Evolutionary conservation across 2,797 vertebrate species (phyloP), one percentile per base, ranked within the genome.

Genomic region (Tympanoctomys barrerae): DNA sequence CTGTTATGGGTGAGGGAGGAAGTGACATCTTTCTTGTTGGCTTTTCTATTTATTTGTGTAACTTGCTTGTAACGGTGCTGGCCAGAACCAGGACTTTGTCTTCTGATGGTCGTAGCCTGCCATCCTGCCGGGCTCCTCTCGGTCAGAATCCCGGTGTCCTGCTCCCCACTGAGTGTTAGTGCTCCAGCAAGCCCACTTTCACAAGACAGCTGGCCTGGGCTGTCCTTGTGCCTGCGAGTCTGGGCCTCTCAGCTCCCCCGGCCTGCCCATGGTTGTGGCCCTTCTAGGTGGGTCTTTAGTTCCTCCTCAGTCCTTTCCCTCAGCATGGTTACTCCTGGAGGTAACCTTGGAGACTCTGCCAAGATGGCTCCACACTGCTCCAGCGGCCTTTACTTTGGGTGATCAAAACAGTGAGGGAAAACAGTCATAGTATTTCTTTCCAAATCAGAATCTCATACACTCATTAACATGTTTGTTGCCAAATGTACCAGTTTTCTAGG

Each of bases 21-120:
- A 93, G 85, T 78, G 52, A 82, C 52, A 6, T 87, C 78, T 82
- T 91, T 89, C 80, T 94, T 71, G 52, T 84, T 90, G 83, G 78
- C 70, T 39, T 92, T 87, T 80, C 13, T 79, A 22, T 94, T 91
- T 90, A 84, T 79, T 90, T 7, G 52, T 84, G n/a, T 92, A 19
- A 62, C 79, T 84, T 87, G 71, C 39, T 46, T 10, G 28, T 70
- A 33, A 46, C 39, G 59, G 80, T 49, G 78, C 90, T 92, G 92
- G 68, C 64, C 42, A 21, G 64, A 81, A 75, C 64, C 42, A 21
- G 64, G 84, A 75, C 39, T 26, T 75, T 39, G 19, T 82, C 89
- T 96, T 59, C 80, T 36, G 31, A 7, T 4, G 10, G 39, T 16
- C 0, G 31, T 26, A 10, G 52, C 49, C 87, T 54, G 7, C 39